Conservation (phyloP, 2,888 invertebrate genomes). For the Tridacna gigas region DNA sequence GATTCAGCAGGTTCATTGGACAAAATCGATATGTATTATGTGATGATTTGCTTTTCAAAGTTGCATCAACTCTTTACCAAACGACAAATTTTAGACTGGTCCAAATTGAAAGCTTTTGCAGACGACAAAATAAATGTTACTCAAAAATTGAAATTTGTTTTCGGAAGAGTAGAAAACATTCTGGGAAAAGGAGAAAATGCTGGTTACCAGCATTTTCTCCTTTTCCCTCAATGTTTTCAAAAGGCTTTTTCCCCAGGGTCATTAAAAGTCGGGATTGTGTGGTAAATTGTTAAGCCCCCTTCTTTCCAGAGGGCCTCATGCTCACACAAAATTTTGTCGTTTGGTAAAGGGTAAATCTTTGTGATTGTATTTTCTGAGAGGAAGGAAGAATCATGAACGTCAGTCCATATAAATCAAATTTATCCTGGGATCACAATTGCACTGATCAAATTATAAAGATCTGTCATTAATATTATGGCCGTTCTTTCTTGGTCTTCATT, state of each 20-base stretch:
- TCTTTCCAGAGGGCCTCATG: too few relatives aligned
- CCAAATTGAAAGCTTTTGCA: too few relatives aligned
- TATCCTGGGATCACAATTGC: not conserved
- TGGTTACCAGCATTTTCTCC: not conserved
- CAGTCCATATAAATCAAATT: constrained; percentile 22
- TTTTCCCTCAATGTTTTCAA: not conserved
- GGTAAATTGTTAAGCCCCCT: too few relatives aligned
- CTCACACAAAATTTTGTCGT: not conserved
- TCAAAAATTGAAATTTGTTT: too few relatives aligned
- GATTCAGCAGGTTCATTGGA: too few relatives aligned
- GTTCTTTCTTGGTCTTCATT: not conserved
- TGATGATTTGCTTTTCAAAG: too few relatives aligned
- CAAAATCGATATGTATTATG: too few relatives aligned
- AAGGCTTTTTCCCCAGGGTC: not conserved
- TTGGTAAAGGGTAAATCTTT: not conserved
- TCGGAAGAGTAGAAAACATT: too few relatives aligned
- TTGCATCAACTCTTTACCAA: too few relatives aligned
- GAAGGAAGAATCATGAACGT: constrained; percentile 18
- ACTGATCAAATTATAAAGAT: constrained; percentile 25
- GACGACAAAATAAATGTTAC: too few relatives aligned
- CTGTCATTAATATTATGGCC: constrained; percentile 9
- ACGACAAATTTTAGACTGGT: too few relatives aligned
- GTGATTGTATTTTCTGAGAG: not conserved
- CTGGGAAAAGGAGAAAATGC: not conserved
- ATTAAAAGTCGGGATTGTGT: too few relatives aligned